Conservation (phyloP, 2,888 invertebrate species). For the Parnassius orleans region DNA sequence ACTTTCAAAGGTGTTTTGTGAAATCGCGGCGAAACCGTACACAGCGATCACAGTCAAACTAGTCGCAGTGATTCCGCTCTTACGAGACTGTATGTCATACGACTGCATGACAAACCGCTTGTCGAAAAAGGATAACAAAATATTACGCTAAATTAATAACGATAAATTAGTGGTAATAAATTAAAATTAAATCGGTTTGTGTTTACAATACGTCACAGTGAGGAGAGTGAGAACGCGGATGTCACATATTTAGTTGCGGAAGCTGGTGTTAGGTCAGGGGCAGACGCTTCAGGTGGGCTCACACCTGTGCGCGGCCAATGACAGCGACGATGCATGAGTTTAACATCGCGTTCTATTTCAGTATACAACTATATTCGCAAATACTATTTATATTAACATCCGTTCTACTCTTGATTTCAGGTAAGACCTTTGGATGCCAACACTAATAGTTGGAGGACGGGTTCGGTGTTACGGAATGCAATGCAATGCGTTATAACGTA, state of each 20-base stretch:
- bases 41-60: too few relatives aligned
- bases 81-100: too few relatives aligned
- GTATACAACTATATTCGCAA: slow-evolving; percentile 17
- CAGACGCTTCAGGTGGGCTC: slow-evolving; percentile 22
- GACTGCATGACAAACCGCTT: too few relatives aligned
- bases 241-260: slow-evolving; percentile 41
- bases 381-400: slow-evolving; percentile 32
- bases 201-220: slow-evolving; percentile 3
- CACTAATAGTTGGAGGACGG: slow-evolving; percentile 33
- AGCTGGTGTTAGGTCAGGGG: slow-evolving; percentile 27
- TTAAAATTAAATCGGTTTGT: too few relatives aligned
- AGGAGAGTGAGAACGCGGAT: slow-evolving; percentile 7
- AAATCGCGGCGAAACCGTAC: too few relatives aligned
- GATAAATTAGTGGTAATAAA: too few relatives aligned
- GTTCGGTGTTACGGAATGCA: background rate
- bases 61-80: too few relatives aligned
- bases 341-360: slow-evolving; percentile 20
- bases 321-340: slow-evolving; percentile 29
- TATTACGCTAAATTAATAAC: too few relatives aligned
- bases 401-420: slow-evolving; percentile 53
- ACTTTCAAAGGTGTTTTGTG: too few relatives aligned
- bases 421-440: slow-evolving; percentile 61
- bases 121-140: too few relatives aligned
- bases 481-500: background rate
- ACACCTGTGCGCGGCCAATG: slow-evolving; percentile 42